phyloP scores from a whole-genome alignment of 2,888 invertebrate species.

The Incurvaria masculella region DNA sequence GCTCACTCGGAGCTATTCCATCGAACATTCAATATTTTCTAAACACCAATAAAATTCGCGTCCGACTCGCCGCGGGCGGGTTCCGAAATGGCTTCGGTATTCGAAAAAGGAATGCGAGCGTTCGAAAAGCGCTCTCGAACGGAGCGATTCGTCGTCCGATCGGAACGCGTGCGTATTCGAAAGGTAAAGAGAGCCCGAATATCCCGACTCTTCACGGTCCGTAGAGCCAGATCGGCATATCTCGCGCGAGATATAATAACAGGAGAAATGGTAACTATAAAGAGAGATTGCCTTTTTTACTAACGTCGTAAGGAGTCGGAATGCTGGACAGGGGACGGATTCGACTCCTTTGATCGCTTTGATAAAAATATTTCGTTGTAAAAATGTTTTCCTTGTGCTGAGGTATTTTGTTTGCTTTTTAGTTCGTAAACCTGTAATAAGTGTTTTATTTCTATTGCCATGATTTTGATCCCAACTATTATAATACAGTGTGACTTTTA shows the following conservation, averaged over 20 bases:
- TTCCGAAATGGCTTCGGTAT: not conserved
- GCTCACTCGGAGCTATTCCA: not conserved
- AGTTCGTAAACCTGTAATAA: not conserved
- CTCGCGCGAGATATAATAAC: constrained; percentile 52
- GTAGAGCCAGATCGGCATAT: constrained; percentile 41
- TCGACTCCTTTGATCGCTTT: constrained; percentile 49
- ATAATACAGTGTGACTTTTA: no score
- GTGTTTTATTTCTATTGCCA: no score
- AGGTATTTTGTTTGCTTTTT: not conserved
- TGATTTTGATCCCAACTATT: no score
- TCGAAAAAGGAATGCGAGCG: not conserved
- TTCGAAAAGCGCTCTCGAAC: not conserved
- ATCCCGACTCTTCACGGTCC: constrained; percentile 51
- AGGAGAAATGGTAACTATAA: constrained; percentile 55
- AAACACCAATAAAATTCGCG: not conserved
- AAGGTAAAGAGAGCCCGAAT: not conserved
- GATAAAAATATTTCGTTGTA: constrained; percentile 32
- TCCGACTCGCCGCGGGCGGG: not conserved
- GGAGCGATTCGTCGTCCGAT: not conserved
- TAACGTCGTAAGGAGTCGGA: constrained; percentile 55
- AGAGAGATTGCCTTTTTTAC: constrained; percentile 53
- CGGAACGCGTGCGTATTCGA: not conserved
- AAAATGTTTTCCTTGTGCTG: not conserved
- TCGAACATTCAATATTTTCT: not conserved
- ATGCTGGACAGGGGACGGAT: constrained; percentile 34